These are phyloP conservation scores for Emydocephalus ijimae DNA, from an alignment of 2,113 vertebrate species.

Conservation along the genomic window DNA sequence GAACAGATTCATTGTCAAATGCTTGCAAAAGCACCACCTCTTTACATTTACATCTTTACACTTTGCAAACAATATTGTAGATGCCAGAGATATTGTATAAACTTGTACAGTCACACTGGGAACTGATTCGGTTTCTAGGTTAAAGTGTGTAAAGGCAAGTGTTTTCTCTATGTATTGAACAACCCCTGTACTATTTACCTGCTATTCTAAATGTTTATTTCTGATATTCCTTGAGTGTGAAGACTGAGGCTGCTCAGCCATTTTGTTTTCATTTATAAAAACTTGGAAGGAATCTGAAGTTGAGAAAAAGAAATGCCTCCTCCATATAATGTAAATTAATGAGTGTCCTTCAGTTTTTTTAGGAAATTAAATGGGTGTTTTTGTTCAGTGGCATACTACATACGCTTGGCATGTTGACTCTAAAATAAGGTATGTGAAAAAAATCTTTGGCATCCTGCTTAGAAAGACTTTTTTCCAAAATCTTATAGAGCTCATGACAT, in stretches of 20 bases:
- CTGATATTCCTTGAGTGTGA: neutral
- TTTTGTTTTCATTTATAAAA: neutral
- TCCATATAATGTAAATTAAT: neutral
- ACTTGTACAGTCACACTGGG: neutral
- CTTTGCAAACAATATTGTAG: neutral
- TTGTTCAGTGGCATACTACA: neutral
- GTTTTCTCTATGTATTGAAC: no score
- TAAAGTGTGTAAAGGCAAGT: neutral
- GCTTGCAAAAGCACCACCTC: neutral
- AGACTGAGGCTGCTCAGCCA: neutral
- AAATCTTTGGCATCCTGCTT: neutral
- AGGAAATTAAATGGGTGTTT: neutral
- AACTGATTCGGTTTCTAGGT: neutral
- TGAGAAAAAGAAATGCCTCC: neutral
- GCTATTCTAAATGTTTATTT: neutral
- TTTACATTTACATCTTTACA: neutral
- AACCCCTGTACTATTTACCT: neutral
- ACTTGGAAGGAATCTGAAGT: neutral
- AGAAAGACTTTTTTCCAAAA: neutral
- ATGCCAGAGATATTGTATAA: neutral
- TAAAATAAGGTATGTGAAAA: no score
- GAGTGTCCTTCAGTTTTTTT: neutral
- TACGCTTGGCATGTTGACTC: neutral
- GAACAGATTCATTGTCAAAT: neutral
- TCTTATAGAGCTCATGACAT: neutral